Evolutionary conservation across 37 sponge, comb jelly and placozoan species (phyloP), one percentile per base, ranked within the genome.

Genomic region (Lycopodina hypogea): DNA sequence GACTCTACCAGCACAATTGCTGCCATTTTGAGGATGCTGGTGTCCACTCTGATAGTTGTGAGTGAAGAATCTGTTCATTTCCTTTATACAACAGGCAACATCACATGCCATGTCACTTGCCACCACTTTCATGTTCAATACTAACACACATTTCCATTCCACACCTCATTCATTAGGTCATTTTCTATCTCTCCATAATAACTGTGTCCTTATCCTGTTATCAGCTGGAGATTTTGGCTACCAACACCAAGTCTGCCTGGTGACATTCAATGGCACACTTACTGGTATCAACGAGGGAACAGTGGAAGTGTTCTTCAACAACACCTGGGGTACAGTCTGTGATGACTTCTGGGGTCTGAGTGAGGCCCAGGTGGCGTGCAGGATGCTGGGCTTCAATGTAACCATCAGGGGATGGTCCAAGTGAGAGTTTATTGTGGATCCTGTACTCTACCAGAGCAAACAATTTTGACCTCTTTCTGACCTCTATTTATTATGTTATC

Each of bases 21-120:
- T 38, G 64, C 8, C 68, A 79, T 53, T 50, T 26, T 53, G 75
- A 86, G 58, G 87, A 74, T 40, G 83, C 83, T 63, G 75, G 83
- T 19, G 83, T 82, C 68, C 60, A 38, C 38, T 77, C n/a, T n/a
- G n/a, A 71, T 55, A 15, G 0, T 51, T 26, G 79, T 77, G 48
- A 41, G 75, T 26, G 32, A 11, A 15, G n/a, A n/a, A n/a, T n/a
- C n/a, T n/a, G n/a, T n/a, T n/a, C n/a, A n/a, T n/a, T n/a, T n/a
- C n/a, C n/a, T n/a, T n/a, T 7, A 4, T 40, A 28, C 3, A 8
- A 29, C 21, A 45, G 48, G 51, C 23, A n/a, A 29, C 14, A 42
- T 48, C 48, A 45, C 48, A 45, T 45, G 8, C 4, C 48, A 45
- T 45, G 48, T 45, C 48, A 45, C 48, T 12, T 9, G 9, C 9